A percentile compares a stretch with the other conserved stretches of the same genome.
Evolutionary conservation across 2,797 vertebrate species (phyloP).

Genomic region (Crenuchus spilurus): DNA sequence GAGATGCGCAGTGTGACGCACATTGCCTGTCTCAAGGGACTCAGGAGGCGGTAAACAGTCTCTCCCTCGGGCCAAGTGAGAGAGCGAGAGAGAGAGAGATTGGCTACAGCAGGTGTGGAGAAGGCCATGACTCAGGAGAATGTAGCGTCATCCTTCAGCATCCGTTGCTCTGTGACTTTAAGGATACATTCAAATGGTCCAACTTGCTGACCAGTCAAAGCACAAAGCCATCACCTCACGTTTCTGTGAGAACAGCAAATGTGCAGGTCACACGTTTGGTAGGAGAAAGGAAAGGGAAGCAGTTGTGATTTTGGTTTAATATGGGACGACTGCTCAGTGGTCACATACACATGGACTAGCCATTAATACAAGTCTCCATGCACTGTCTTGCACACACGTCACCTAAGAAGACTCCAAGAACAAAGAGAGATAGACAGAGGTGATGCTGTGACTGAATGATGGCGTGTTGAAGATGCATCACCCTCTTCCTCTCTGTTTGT

Average conservation of each 20-base stretch:
- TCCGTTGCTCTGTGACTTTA: conserved; percentile 45
- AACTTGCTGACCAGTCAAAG: conserved; percentile 61
- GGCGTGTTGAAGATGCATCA: conserved; percentile 24
- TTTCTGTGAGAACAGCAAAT: conserved; percentile 42
- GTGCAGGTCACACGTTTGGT: conserved; percentile 31
- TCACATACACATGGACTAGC: not conserved
- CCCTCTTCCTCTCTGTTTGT: conserved; percentile 34
- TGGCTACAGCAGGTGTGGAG: conserved; percentile 48
- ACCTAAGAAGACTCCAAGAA: conserved; percentile 55
- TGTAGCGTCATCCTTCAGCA: conserved; percentile 27
- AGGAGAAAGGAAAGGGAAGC: conserved; percentile 8
- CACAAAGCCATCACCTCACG: conserved; percentile 30
- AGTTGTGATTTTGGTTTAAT: conserved; percentile 28
- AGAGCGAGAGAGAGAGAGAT: conserved; percentile 53
- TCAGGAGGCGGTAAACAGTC: conserved; percentile 63
- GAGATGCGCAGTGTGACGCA: conserved; percentile 66
- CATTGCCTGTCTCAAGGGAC: conserved; percentile 61
- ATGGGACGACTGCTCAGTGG: not conserved
- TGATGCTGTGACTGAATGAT: conserved; percentile 4
- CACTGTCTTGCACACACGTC: conserved; percentile 63
- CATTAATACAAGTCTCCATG: conserved; percentile 20
- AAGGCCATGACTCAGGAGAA: conserved; percentile 47
- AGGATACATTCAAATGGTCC: conserved; percentile 72
- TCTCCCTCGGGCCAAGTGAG: conserved; percentile 60
- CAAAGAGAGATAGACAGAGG: conserved; percentile 16